Evolutionary conservation across 1,140 invertebrate species (phyloP), one percentile per base, ranked within the genome.

Genomic region (Gonioctena quinquepunctata): DNA sequence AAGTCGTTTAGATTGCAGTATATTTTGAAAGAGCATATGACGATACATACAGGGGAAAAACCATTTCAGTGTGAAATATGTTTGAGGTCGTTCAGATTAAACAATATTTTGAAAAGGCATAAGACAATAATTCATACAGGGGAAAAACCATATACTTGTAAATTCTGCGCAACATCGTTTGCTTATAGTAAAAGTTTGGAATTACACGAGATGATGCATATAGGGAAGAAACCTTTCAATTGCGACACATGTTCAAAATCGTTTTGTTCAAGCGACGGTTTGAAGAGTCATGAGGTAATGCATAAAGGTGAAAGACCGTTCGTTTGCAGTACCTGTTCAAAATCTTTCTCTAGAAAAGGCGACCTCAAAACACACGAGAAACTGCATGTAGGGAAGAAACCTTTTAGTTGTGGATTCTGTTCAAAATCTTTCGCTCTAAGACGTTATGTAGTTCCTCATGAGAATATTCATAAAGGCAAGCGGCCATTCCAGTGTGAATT

Each of bases 151-250:
- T 54, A 16, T 22, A n/a, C n/a, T 16, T 54, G 52, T 22, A 54
- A 22, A 19, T 54, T 54, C 69, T 93, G 91, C 78, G 87, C 88
- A 23, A 89, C 91, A 70, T 83, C 87, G 6, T 92, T 92, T 76
- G 90, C 89, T n/a, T 88, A 80, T 83, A 63, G 65, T 2, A 59
- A 57, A 16, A 77, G 50, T 18, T 71, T 90, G 5, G 89, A 87
- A 54, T 87, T 89, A 73, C 50, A 54, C 19, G 13, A 16, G 21
- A 54, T 13, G 50, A 18, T 18, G 8, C 50, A 54, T 54, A 19
- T 18, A 54, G 50, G 50, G 19, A 8, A 19, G n/a, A 42, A 42
- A 8, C 33, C 33, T 13, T 42, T 42, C n/a, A 8, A 42, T 8
- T 54, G 50, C 21, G 18, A 54, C 8, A 54, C 7, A 2, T 54